A percentile compares a stretch with the other conserved stretches of the same genome.
phyloP scores from a whole-genome alignment of 2,797 vertebrate genomes.

The Melanotaenia parkinsoni region DNA sequence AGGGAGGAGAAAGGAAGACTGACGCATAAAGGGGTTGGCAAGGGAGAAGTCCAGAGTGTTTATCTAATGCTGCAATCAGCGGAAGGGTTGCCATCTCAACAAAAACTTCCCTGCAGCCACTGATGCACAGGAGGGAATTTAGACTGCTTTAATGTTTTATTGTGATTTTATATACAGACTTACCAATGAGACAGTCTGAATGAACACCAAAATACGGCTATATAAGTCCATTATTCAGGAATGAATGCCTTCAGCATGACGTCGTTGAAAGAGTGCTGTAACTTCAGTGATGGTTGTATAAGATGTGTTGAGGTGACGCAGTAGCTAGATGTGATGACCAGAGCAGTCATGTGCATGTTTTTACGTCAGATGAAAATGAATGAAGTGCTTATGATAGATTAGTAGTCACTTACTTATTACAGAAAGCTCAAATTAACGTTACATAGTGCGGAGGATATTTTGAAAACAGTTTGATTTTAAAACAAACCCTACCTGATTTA shows the following conservation, averaged over 20 bases:
- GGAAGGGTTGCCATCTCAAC: slow-evolving; percentile 11
- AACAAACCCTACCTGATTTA: no score
- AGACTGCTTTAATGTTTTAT: not conserved
- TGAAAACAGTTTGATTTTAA: no score
- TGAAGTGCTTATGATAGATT: not conserved
- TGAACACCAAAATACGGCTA: not conserved
- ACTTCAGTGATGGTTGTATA: slow-evolving; percentile 24
- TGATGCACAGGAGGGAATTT: not conserved
- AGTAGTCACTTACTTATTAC: not conserved
- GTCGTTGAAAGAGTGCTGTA: slow-evolving; percentile 46
- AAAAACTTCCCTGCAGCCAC: slow-evolving; percentile 9
- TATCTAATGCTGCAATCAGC: slow-evolving; percentile 13
- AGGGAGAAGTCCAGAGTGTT: slow-evolving; percentile 23
- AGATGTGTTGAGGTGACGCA: slow-evolving; percentile 9
- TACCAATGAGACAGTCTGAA: not conserved
- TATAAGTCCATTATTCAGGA: not conserved
- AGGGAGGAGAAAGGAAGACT: slow-evolving; percentile 33
- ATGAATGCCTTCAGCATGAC: slow-evolving; percentile 2
- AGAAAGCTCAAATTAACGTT: no score
- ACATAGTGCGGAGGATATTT: no score
- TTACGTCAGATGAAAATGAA: not conserved
- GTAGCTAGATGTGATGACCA: slow-evolving; percentile 14
- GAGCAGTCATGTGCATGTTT: not conserved
- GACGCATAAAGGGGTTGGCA: slow-evolving; percentile 24
- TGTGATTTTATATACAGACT: not conserved